Evolutionary conservation across 2,113 vertebrate genomes (phyloP), one percentile per base, ranked within the genome.

Genomic region (Gallinago paraguaiae): DNA sequence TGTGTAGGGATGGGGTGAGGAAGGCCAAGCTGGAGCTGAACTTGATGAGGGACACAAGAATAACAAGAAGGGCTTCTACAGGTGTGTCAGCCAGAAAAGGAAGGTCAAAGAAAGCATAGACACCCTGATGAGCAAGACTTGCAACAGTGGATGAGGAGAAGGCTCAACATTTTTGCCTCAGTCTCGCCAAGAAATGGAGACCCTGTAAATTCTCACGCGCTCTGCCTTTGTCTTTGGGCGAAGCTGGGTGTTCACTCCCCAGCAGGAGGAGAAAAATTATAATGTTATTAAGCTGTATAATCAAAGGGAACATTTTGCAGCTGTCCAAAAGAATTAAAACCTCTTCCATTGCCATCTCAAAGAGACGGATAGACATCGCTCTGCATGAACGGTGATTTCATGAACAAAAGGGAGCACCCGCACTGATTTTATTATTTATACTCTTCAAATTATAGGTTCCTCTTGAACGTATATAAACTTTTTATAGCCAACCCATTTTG

Each of bases 211-310:
- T 86, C 35, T 79, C 39, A 27, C 0, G 0, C 10, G 2, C 24
- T 57, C 50, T 39, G 39, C 39, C 39, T 39, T 39, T 53, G n/a
- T 46, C 45, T 74, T 70, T 2, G 3, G 41, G 51, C 17, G 53
- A 61, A 88, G 24, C 14, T 65, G 46, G 0, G 0, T 0, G 0
- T 41, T 83, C 39, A 20, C 3, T 80, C 39, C 4, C 7, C 41
- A 50, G 54, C 35, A 65, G n/a, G 14, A 92, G 35, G 17, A 79
- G 20, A 43, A 60, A 51, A 88, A 51, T 30, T 13, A 9, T 33
- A 3, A 11, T 33, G 41, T n/a, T 78, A 28, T 50, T 82, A 69
- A 72, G 18, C 20, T 72, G 17, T 27, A 3, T 0, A 3, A 53
- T 39, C 0, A 0, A 75, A 65, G 45, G 20, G 17, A 80, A 37